Evolutionary conservation across 2,113 vertebrate species (phyloP).

Genomic region (Centropus unirufus): DNA sequence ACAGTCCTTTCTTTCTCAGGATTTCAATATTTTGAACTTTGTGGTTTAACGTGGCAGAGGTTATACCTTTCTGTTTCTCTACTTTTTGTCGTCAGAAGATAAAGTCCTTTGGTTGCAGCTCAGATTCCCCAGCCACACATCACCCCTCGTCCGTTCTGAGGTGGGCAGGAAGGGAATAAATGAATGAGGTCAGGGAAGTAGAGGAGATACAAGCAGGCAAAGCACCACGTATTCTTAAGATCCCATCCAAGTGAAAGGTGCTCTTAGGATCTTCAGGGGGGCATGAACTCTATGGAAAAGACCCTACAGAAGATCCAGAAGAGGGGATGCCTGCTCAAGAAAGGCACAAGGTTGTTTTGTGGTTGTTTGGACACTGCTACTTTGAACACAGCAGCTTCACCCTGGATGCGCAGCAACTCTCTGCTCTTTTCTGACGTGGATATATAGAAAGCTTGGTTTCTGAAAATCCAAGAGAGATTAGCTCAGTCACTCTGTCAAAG

Average conservation of each 20-base stretch:
- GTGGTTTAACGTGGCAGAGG: background rate
- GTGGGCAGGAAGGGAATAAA: background rate
- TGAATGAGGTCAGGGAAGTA: background rate
- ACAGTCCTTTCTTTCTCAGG: background rate
- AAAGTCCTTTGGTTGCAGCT: background rate
- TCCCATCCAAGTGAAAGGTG: background rate
- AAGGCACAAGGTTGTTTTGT: background rate
- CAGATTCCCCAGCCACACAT: background rate
- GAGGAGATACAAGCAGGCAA: background rate
- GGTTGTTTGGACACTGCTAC: background rate
- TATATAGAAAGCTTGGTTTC: background rate
- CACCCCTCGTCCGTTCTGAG: background rate
- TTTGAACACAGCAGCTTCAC: background rate
- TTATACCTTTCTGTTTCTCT: background rate
- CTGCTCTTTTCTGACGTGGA: background rate
- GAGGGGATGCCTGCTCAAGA: background rate
- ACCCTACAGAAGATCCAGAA: background rate
- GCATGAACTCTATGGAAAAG: background rate
- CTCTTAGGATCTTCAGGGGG: background rate
- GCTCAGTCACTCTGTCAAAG: background rate
- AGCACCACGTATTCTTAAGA: background rate
- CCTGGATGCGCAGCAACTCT: background rate
- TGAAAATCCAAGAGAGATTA: background rate
- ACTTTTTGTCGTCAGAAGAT: background rate
- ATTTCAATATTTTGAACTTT: background rate